Evolutionary conservation across 2,888 invertebrate genomes (phyloP).

Genomic region (Microchrysa polita): DNA sequence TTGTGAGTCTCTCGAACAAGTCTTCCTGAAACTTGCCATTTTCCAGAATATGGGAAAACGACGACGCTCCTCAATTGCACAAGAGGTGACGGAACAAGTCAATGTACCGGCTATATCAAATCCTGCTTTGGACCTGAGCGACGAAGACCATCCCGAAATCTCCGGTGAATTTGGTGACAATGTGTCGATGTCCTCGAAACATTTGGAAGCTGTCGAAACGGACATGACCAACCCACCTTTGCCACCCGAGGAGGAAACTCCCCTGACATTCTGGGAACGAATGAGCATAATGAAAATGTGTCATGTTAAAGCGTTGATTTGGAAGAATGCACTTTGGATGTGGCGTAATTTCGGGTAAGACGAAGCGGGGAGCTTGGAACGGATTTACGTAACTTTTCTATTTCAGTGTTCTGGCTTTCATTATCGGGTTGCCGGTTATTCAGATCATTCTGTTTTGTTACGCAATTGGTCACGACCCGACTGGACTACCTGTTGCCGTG

Average conservation of each 20-base stretch:
- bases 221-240: conserved; percentile 70
- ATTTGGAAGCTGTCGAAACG: conserved; percentile 71
- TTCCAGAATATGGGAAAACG: conserved; percentile 84
- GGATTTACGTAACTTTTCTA: not conserved
- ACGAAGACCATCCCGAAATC: conserved; percentile 76
- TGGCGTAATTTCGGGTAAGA: conserved; percentile 82
- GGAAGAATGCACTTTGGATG: conserved; percentile 90
- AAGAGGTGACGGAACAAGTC: conserved; percentile 77
- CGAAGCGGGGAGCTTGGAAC: too few species aligned
- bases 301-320: conserved; percentile 83
- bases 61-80: conserved; percentile 80
- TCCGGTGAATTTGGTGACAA: conserved; percentile 90
- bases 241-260: conserved; percentile 75
- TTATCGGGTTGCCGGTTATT: conserved; percentile 84
- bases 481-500: conserved; percentile 78
- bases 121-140: conserved; percentile 73
- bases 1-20: conserved; percentile 79
- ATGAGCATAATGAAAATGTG: conserved; percentile 73
- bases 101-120: conserved; percentile 73
- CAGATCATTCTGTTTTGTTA: conserved; percentile 90
- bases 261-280: conserved; percentile 67
- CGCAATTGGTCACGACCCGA: conserved; percentile 88
- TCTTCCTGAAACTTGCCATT: conserved; percentile 82
- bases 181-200: conserved; percentile 79
- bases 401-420: conserved; percentile 80